Conservation (phyloP, 2,888 invertebrate species). For the Himalopsyche japonica region DNA sequence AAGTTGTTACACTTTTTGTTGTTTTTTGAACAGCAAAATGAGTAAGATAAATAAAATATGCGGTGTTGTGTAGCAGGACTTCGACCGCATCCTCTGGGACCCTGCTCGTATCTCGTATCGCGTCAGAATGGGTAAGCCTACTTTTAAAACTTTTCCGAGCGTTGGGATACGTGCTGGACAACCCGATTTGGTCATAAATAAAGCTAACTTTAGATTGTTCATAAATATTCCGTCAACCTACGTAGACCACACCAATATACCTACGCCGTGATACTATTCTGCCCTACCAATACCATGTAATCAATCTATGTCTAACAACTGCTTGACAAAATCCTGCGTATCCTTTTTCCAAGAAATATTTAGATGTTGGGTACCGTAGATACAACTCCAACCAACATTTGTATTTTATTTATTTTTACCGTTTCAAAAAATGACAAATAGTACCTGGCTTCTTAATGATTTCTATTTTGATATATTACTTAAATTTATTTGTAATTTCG, state of each 20-base stretch:
- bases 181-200: conserved; percentile 1
- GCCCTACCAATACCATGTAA: neutral
- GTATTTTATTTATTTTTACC: too few species aligned
- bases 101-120: neutral
- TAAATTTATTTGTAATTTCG: too few species aligned
- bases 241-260: neutral
- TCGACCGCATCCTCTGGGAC: conserved; percentile 43
- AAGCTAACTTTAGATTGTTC: neutral
- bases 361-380: too few species aligned
- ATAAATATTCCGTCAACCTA: neutral
- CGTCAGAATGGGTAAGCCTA: neutral
- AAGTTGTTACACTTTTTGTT: neutral
- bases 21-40: neutral
- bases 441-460: too few species aligned
- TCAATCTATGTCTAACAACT: neutral
- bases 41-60: conserved; percentile 5
- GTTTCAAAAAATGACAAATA: too few species aligned
- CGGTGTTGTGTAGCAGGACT: conserved; percentile 73
- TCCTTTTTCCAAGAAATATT: too few species aligned
- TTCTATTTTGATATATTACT: too few species aligned
- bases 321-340: neutral
- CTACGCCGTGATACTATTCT: neutral
- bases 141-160: neutral
- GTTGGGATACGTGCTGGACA: neutral
- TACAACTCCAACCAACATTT: too few species aligned